These are phyloP conservation scores for Pangasius macronema DNA, from an alignment of 2,797 vertebrate genomes.

Conservation along the genomic window DNA sequence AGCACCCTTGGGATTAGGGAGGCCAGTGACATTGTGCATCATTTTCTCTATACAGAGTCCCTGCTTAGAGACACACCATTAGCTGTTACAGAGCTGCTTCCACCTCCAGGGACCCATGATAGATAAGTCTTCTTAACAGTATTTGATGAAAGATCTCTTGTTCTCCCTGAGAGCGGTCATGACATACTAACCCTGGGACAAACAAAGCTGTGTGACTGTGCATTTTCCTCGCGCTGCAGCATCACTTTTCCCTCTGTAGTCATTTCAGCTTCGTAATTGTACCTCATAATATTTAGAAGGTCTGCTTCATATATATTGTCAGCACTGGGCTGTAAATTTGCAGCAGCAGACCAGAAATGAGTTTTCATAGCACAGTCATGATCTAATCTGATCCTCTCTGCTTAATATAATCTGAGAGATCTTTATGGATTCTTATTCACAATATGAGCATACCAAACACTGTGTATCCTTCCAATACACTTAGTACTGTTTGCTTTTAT, in stretches of 20 bases:
- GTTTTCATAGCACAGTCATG: neutral
- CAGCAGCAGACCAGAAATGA: neutral
- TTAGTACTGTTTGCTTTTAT: neutral
- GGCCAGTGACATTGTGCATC: neutral
- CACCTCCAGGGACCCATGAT: neutral
- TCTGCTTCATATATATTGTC: neutral
- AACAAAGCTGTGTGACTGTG: neutral
- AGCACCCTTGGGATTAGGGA: neutral
- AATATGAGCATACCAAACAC: neutral
- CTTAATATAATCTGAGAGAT: neutral
- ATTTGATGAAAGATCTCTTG: slow-evolving; percentile 1
- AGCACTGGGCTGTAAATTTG: neutral
- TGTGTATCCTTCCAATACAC: neutral
- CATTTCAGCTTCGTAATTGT: neutral
- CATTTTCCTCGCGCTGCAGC: neutral
- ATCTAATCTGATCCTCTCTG: neutral
- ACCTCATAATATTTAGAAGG: slow-evolving; percentile 4
- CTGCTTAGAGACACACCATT: neutral
- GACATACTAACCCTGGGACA: slow-evolving; percentile 10
- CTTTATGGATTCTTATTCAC: neutral
- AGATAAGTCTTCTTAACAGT: slow-evolving; percentile 1
- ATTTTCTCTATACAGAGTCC: neutral
- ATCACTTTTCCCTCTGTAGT: neutral
- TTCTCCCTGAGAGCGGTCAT: neutral
- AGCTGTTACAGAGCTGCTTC: neutral